A percentile compares a stretch with the other conserved stretches of the same genome.
Evolutionary conservation across 1,140 invertebrate genomes (phyloP).

Genomic region (Drosophila cardini): DNA sequence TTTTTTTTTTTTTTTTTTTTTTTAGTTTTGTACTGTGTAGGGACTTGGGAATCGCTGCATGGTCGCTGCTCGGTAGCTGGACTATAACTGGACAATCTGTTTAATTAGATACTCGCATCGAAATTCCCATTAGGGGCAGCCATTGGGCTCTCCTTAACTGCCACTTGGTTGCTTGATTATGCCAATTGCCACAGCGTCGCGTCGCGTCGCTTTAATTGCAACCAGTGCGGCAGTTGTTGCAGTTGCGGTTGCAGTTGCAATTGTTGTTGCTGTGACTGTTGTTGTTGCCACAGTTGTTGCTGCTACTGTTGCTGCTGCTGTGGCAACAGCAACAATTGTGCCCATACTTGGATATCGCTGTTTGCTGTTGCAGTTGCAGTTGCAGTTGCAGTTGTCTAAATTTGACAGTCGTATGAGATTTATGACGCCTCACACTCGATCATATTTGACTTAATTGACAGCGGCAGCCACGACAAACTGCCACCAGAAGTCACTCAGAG

Average conservation of each 20-base stretch:
- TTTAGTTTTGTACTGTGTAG: background rate
- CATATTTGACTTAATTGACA: constrained; percentile 83
- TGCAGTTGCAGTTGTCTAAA: constrained; percentile 70
- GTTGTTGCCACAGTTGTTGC: background rate
- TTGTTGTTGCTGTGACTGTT: background rate
- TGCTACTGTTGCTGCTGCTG: background rate
- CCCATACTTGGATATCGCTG: constrained; percentile 49
- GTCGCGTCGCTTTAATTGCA: constrained; percentile 45
- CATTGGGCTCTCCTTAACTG: constrained; percentile 15
- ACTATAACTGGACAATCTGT: constrained; percentile 9
- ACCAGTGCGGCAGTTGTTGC: constrained; percentile 30
- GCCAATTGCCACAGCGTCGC: constrained; percentile 40
- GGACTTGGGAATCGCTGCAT: background rate
- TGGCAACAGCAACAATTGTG: constrained; percentile 26
- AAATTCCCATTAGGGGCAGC: constrained; percentile 13
- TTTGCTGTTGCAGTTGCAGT: constrained; percentile 46
- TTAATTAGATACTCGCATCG: constrained; percentile 21
- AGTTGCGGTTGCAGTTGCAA: constrained; percentile 12
- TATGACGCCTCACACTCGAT: constrained; percentile 80
- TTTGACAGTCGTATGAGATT: constrained; percentile 82
- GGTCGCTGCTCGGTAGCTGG: background rate
- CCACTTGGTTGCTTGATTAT: constrained; percentile 36
- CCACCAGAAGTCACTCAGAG: constrained; percentile 59
- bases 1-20: no score
- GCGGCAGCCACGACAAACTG: constrained; percentile 79